phyloP scores from a whole-genome alignment of 2,113 vertebrate genomes.

The Colinus virginianus region DNA sequence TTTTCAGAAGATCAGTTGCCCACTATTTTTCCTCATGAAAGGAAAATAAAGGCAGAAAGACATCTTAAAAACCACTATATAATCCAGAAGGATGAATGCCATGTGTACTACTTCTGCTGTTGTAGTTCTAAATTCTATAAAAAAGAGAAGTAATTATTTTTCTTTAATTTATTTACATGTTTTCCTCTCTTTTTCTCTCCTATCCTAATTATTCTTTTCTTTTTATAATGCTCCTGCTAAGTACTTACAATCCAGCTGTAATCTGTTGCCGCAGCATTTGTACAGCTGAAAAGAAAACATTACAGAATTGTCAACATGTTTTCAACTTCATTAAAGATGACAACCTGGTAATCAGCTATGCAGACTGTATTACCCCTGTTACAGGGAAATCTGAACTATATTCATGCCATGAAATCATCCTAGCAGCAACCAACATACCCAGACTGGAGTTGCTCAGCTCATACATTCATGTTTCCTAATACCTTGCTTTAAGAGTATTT shows the following conservation, averaged over 20 bases:
- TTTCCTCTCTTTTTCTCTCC: constrained; percentile 3
- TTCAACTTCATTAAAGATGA: constrained; percentile 75
- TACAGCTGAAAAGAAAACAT: constrained; percentile 66
- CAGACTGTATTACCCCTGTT: constrained; percentile 6
- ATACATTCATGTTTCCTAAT: constrained; percentile 1
- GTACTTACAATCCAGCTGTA: constrained; percentile 54
- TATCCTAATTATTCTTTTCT: constrained; percentile 46
- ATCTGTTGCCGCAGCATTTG: constrained; percentile 67
- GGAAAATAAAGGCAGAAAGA: neutral
- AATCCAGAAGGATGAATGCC: neutral
- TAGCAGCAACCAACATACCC: constrained; percentile 2
- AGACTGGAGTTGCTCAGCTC: neutral
- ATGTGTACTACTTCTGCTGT: neutral
- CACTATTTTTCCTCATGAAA: neutral
- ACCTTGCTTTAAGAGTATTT: constrained; percentile 13
- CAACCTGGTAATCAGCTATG: constrained; percentile 68
- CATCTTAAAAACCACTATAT: constrained; percentile 9
- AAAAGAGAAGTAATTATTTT: neutral
- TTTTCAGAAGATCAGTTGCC: neutral
- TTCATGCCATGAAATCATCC: constrained; percentile 31
- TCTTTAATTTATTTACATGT: constrained; percentile 33
- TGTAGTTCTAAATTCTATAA: neutral
- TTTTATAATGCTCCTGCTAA: constrained; percentile 55
- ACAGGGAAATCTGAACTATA: constrained; percentile 29
- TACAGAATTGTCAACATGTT: constrained; percentile 65